These are phyloP conservation scores for Pogonomyrmex barbatus DNA, from an alignment of 1,140 invertebrate species.

Conservation along the genomic window DNA sequence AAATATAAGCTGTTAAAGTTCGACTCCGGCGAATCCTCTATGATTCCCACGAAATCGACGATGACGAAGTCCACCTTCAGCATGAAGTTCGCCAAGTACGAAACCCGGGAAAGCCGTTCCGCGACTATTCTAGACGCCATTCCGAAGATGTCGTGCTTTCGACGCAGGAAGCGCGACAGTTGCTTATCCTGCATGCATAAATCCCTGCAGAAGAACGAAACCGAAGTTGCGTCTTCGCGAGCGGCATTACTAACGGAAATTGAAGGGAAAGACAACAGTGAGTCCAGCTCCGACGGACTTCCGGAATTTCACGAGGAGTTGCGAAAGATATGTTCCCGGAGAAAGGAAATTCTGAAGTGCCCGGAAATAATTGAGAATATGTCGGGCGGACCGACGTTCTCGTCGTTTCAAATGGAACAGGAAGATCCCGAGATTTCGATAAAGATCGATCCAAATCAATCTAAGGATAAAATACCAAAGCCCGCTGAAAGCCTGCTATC, in stretches of 20 bases:
- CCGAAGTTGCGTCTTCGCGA: conserved; percentile 16
- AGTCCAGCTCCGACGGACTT: conserved; percentile 36
- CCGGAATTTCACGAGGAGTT: conserved; percentile 41
- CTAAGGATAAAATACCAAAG: conserved; percentile 11
- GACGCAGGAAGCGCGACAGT: conserved; percentile 77
- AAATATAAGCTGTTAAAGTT: conserved; percentile 35
- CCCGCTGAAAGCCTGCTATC: not conserved
- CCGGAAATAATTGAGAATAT: not conserved
- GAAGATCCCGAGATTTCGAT: not conserved
- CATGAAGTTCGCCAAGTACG: conserved; percentile 32
- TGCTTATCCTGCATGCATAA: conserved; percentile 76
- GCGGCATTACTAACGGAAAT: conserved; percentile 10
- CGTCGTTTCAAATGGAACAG: conserved; percentile 30
- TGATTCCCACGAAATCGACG: conserved; percentile 55
- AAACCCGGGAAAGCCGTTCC: not conserved
- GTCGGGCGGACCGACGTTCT: not conserved
- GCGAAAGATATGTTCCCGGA: not conserved
- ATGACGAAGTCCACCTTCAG: conserved; percentile 53
- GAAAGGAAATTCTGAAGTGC: not conserved
- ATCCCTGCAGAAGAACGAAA: conserved; percentile 34
- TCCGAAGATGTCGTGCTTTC: conserved; percentile 62
- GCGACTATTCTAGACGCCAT: conserved; percentile 40
- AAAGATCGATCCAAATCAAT: conserved; percentile 24
- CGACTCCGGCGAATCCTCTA: conserved; percentile 50
- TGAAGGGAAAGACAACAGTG: conserved; percentile 15